A percentile compares a stretch with the other conserved stretches of the same genome.
phyloP scores from a whole-genome alignment of 2,888 invertebrate species.

The Scrobipalpa costella region DNA sequence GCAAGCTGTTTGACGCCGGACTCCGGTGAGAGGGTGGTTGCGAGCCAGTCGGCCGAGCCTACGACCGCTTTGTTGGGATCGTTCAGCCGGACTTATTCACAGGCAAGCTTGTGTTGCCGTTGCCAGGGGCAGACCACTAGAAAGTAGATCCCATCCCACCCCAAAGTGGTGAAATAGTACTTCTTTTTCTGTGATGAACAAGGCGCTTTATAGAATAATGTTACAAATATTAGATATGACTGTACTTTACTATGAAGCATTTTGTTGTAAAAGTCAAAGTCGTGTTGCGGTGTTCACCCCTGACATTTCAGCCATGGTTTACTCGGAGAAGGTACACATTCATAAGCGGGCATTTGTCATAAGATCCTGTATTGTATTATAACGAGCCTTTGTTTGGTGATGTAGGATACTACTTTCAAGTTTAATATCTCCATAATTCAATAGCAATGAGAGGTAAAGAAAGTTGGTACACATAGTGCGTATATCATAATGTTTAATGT shows the following conservation, averaged over 20 bases:
- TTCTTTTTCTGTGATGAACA: too few relatives aligned
- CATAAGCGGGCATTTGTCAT: constrained; percentile 23
- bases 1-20: too few relatives aligned
- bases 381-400: background rate
- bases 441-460: background rate
- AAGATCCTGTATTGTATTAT: constrained; percentile 14
- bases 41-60: too few relatives aligned
- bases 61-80: too few relatives aligned
- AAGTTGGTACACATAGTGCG: background rate
- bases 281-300: constrained; percentile 50
- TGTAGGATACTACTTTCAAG: background rate
- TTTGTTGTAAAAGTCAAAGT: constrained; percentile 52
- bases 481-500: too few relatives aligned
- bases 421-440: background rate
- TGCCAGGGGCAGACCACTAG: too few relatives aligned
- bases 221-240: background rate
- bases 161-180: too few relatives aligned
- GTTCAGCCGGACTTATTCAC: too few relatives aligned
- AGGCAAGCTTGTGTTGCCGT: too few relatives aligned
- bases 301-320: constrained; percentile 46
- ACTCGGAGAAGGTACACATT: constrained; percentile 13
- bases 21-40: too few relatives aligned
- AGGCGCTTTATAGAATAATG: background rate
- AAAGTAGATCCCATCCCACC: too few relatives aligned
- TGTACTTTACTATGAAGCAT: constrained; percentile 1